Evolutionary conservation across 2,113 vertebrate species (phyloP), one percentile per base, ranked within the genome.

Genomic region (Columba janthina): DNA sequence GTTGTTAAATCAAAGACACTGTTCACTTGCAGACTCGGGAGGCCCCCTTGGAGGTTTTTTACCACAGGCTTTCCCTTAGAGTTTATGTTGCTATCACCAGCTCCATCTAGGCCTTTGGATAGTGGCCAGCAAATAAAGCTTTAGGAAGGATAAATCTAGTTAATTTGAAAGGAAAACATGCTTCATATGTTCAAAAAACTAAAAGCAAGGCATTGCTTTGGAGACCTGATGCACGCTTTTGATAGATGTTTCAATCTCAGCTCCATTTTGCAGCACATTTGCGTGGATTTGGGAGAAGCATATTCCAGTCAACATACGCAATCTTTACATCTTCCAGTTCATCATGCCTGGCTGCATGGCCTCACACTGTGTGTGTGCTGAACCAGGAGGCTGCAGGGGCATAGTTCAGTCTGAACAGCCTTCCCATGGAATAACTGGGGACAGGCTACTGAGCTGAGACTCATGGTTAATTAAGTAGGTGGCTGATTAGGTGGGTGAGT

Each of bases 351-450:
- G 12, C 57, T 83, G 77, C 32, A 6, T 1, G 19, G 36, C 40
- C 32, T 93, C 75, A 17, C 40, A 50, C 6, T 0, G 1, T 2
- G 5, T 2, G 3, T 1, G 28, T 12, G 17, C 75, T 42, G 61
- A 85, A 81, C 50, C 44, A 56, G 26, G 17, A 79, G 16, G 46
- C 72, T 83, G 57, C 0, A 0, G 32, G 88, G 12, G n/a, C 3
- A 2, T 28, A 62, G 19, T 22, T 48, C 32, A 25, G 14, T 18
- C 70, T 88, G 32, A 46, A 57, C 26, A 73, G 29, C n/a, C 8
- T 48, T 65, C 11, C 29, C 58, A 36, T 12, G 17, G 32, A 17
- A 25, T 16, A 40, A 32, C 21, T 51, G 32, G 38, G 60, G 51
- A 65, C 48, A 84, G 54, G 67, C 32, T 54, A 26, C 32, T 15